A percentile compares a stretch with the other conserved stretches of the same genome.
Conservation (phyloP, 2,113 vertebrate species). For the Parus major region DNA sequence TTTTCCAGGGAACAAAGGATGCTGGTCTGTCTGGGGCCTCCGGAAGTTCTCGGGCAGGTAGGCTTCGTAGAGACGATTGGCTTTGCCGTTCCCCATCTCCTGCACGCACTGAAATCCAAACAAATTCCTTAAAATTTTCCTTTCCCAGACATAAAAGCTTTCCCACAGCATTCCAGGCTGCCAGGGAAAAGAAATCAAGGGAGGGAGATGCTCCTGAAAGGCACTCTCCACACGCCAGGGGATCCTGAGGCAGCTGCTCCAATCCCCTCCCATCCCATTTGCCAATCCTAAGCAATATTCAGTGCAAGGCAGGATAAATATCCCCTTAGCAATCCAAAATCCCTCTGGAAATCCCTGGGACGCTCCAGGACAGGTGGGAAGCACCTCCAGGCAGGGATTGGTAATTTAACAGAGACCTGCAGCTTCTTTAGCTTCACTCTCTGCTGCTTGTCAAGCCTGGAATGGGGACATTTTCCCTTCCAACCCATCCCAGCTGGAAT, state of each 20-base stretch:
- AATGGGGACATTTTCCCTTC: background rate
- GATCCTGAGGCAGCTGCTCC: background rate
- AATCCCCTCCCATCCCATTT: background rate
- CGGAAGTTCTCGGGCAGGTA: constrained; percentile 95
- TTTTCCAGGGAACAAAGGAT: constrained; percentile 71
- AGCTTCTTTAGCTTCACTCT: background rate
- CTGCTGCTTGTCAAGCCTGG: background rate
- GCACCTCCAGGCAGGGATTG: background rate
- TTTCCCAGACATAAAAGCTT: background rate
- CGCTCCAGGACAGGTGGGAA: background rate
- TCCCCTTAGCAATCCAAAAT: background rate
- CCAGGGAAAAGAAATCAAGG: background rate
- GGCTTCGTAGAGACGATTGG: constrained; percentile 93
- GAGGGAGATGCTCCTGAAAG: background rate
- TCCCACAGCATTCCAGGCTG: background rate
- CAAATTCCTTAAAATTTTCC: background rate
- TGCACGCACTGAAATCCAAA: constrained; percentile 86
- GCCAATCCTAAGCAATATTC: background rate
- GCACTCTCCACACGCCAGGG: background rate
- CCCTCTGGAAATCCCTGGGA: background rate
- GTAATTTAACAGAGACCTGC: background rate
- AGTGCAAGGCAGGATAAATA: background rate
- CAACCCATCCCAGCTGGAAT: background rate
- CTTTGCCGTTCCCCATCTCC: constrained; percentile 97
- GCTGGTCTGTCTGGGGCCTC: constrained; percentile 91